phyloP scores from a whole-genome alignment of 2,888 invertebrate genomes.

The Xestia xanthographa region DNA sequence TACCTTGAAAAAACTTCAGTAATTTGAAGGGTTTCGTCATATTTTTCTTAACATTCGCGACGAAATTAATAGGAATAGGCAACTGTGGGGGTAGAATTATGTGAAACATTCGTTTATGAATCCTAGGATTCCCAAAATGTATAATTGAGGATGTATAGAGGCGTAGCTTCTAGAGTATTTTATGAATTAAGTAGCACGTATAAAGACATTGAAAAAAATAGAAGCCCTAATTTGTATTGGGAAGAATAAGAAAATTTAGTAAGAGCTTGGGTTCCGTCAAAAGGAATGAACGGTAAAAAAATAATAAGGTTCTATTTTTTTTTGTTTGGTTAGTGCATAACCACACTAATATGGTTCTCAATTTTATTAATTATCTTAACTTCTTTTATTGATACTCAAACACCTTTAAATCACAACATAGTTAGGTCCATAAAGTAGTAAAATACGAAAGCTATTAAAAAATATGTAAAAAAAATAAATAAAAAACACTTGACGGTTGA shows the following conservation, averaged over 20 bases:
- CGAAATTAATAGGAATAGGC: not conserved
- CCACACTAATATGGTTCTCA: too few relatives aligned
- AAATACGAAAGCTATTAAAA: not conserved
- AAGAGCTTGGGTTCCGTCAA: not conserved
- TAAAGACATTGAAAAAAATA: not conserved
- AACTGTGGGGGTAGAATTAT: not conserved
- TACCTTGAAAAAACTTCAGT: slow-evolving; percentile 26
- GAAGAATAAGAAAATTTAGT: not conserved
- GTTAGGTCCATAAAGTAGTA: too few relatives aligned
- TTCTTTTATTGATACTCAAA: too few relatives aligned
- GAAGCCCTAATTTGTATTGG: not conserved
- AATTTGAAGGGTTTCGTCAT: slow-evolving; percentile 32
- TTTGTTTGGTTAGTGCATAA: too few relatives aligned
- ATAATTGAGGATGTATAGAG: not conserved
- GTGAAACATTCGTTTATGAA: not conserved
- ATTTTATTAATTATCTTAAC: too few relatives aligned
- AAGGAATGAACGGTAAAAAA: too few relatives aligned
- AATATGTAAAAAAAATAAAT: not conserved
- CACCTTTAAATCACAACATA: too few relatives aligned
- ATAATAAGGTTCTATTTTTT: too few relatives aligned
- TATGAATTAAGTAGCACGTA: not conserved
- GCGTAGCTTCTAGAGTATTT: too few relatives aligned
- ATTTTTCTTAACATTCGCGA: not conserved
- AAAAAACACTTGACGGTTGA: not conserved
- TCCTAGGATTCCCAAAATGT: not conserved